Evolutionary conservation across 37 sponge, comb jelly and placozoan genomes (phyloP).

Genomic region (Theonella swinhoei): DNA sequence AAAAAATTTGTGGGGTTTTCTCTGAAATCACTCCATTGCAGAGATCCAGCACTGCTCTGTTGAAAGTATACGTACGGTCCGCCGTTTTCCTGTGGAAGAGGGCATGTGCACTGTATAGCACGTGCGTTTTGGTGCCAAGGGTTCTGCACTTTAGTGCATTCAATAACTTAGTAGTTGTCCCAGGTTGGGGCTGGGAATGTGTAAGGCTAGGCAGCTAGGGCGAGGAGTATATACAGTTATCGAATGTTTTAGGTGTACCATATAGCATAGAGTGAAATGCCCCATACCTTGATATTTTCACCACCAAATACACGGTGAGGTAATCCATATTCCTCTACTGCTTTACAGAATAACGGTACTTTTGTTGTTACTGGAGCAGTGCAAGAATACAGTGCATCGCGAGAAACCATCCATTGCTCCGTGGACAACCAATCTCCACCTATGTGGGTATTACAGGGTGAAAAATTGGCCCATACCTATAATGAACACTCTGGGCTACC

Average conservation of each 20-base stretch:
- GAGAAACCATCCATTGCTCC: constrained; percentile 63
- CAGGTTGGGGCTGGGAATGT: too few relatives aligned
- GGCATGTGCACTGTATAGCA: too few relatives aligned
- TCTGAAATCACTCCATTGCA: too few relatives aligned
- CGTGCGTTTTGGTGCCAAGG: too few relatives aligned
- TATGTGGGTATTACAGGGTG: background rate
- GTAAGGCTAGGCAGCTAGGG: too few relatives aligned
- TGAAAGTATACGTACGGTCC: too few relatives aligned
- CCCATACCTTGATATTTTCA: constrained; percentile 47
- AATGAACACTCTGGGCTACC: background rate
- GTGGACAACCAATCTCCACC: constrained; percentile 47
- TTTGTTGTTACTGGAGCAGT: constrained; percentile 41
- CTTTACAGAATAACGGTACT: constrained; percentile 18
- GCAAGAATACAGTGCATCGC: constrained; percentile 29
- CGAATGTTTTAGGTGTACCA: background rate
- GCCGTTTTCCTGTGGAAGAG: too few relatives aligned
- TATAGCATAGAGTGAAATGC: background rate
- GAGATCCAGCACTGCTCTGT: too few relatives aligned
- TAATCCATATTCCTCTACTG: constrained; percentile 20
- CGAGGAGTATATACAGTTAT: too few relatives aligned
- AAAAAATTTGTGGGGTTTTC: too few relatives aligned
- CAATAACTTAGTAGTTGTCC: background rate
- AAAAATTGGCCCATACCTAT: constrained; percentile 4
- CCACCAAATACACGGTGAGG: constrained; percentile 35
- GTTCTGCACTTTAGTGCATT: too few relatives aligned